Evolutionary conservation across 2,888 invertebrate genomes (phyloP), one percentile per base, ranked within the genome.

Genomic region (Coenonympha arcania): DNA sequence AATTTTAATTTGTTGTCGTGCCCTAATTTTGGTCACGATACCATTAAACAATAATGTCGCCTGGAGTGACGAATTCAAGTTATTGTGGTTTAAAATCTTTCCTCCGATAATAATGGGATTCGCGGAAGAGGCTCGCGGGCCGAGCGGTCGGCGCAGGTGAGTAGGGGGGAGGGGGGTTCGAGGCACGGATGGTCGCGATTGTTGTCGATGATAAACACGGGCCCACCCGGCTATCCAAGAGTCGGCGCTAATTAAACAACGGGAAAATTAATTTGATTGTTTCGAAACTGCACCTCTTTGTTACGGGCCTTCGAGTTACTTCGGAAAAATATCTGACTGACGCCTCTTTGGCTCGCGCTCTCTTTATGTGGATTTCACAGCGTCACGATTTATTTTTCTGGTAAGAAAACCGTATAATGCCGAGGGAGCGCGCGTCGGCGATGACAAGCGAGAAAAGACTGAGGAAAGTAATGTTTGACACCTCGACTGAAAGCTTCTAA

Each of bases 231-330:
- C 79, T 73, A 79, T 77, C 83, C 77, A 75, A 78, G 76, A 81
- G 73, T 79, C 76, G 76, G 72, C 77, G 79, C 84, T 84, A 85
- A 84, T 85, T 85, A 84, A 85, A 85, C 83, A 83, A 82, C 83
- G 79, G 76, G 80, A 79, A 83, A 82, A 84, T 84, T 83, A 82
- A 84, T 83, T 83, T 79, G 79, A 84, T 85, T 84, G 84, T 82
- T 82, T 79, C 79, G 77, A 76, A 79, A 77, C 76, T 76, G 71
- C 75, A 77, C 75, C 77, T 79, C 79, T 81, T 80, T 84, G 79
- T 81, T 72, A 67, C 68, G 65, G 62, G 69, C 69, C 68, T 71
- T 67, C 65, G 69, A 67, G 76, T 82, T 83, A 82, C 79, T 79
- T 79, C 69, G 65, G 64, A 75, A 80, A 73, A 78, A 73, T 73